Evolutionary conservation across 2,888 invertebrate species (phyloP).

Genomic region (Stramonita haemastoma): DNA sequence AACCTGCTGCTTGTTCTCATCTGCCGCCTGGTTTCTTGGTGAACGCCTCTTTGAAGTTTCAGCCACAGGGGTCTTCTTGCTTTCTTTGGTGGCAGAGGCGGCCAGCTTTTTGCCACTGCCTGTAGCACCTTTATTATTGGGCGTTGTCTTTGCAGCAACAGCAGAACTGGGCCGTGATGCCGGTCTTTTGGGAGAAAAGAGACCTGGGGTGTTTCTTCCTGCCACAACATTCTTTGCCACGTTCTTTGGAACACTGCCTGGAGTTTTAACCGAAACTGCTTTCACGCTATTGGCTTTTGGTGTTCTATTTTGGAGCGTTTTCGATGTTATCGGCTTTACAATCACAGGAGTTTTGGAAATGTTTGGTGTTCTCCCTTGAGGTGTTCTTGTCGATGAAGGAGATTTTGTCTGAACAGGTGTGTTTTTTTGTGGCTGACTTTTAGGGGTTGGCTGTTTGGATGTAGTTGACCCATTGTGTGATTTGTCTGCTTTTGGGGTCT

Average conservation of each 20-base stretch:
- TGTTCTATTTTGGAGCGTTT: neutral
- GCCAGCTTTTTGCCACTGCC: neutral
- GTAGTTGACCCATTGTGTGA: neutral
- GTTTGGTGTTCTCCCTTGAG: neutral
- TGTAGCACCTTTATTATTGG: neutral
- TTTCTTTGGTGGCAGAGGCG: neutral
- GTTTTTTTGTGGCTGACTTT: neutral
- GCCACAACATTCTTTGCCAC: neutral
- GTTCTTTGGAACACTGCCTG: neutral
- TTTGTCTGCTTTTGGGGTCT: neutral
- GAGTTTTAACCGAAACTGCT: conserved; percentile 6
- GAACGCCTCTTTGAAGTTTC: neutral
- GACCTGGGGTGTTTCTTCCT: conserved; percentile 28
- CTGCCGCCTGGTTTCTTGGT: neutral
- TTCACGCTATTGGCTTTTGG: neutral
- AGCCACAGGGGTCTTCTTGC: neutral
- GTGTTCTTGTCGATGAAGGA: neutral
- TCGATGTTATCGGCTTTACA: neutral
- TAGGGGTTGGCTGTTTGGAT: neutral
- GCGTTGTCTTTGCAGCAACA: neutral
- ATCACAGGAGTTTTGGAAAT: neutral
- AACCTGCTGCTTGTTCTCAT: neutral
- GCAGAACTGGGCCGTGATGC: neutral
- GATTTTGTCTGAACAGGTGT: neutral
- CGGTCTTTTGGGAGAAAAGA: neutral